phyloP scores from a whole-genome alignment of 2,113 vertebrate species.

The Boulengerochromis microlepis region DNA sequence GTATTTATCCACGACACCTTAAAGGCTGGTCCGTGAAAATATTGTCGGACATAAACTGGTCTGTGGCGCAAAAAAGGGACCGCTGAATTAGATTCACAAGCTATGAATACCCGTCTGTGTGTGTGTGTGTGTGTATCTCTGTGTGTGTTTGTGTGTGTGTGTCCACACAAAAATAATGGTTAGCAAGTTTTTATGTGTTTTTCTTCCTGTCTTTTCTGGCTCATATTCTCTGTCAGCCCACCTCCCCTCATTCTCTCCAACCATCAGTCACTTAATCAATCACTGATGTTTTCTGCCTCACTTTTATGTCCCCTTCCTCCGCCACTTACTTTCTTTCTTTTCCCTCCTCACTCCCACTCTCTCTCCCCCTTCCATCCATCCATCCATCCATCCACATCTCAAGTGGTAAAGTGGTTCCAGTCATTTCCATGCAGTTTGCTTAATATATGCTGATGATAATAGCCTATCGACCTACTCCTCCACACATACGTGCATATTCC shows the following conservation, averaged over 20 bases:
- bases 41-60: background rate
- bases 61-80: background rate
- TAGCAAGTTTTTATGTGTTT: constrained; percentile 14
- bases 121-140: background rate
- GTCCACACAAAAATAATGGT: background rate
- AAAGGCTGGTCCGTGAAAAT: background rate
- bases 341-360: background rate
- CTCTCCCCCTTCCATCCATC: background rate
- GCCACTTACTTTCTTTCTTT: background rate
- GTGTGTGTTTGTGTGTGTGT: background rate
- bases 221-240: background rate
- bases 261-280: constrained; percentile 5
- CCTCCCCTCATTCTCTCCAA: background rate
- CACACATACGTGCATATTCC: constrained; percentile 29
- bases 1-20: background rate
- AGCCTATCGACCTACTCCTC: constrained; percentile 57
- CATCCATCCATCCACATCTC: background rate
- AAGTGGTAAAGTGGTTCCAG: constrained; percentile 34
- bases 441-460: constrained; percentile 64
- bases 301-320: background rate
- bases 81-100: background rate
- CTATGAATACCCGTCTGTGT: background rate
- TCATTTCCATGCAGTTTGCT: constrained; percentile 52
- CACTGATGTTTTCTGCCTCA: background rate
- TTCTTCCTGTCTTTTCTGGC: background rate